A percentile compares a stretch with the other conserved stretches of the same genome.
Conservation (phyloP, 2,888 invertebrate species). For the Ditula angustiorana region DNA sequence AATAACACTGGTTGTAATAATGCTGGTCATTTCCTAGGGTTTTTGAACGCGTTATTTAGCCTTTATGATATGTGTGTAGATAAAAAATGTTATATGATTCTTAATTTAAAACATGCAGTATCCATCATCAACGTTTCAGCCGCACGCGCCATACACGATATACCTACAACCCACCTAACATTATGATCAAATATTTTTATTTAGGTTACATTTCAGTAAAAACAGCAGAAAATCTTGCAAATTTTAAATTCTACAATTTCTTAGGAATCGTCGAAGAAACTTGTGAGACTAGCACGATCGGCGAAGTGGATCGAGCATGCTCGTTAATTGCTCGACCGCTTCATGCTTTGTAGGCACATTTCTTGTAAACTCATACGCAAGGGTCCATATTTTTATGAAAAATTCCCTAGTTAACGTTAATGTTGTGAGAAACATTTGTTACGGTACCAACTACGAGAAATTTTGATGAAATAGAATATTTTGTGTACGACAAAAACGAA, state of each 20-base stretch:
- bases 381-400: slow-evolving; percentile 33
- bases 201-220: not conserved
- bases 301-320: slow-evolving; percentile 32
- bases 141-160: too few relatives aligned
- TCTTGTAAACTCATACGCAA: slow-evolving; percentile 21
- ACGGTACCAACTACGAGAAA: not conserved
- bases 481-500: not conserved
- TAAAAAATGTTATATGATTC: too few relatives aligned
- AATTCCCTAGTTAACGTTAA: slow-evolving; percentile 11
- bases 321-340: slow-evolving; percentile 33
- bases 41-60: too few relatives aligned
- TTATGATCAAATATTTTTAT: too few relatives aligned
- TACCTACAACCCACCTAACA: too few relatives aligned
- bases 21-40: too few relatives aligned
- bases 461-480: not conserved
- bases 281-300: slow-evolving; percentile 19
- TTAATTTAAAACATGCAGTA: too few relatives aligned
- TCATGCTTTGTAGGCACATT: slow-evolving; percentile 27
- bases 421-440: slow-evolving; percentile 17
- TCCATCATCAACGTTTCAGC: too few relatives aligned
- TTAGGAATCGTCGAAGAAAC: slow-evolving; percentile 29
- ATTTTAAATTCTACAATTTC: slow-evolving; percentile 24
- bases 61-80: too few relatives aligned
- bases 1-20: too few relatives aligned
- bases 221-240: not conserved